Evolutionary conservation across 2,113 vertebrate species (phyloP).

Genomic region (Indri indri): DNA sequence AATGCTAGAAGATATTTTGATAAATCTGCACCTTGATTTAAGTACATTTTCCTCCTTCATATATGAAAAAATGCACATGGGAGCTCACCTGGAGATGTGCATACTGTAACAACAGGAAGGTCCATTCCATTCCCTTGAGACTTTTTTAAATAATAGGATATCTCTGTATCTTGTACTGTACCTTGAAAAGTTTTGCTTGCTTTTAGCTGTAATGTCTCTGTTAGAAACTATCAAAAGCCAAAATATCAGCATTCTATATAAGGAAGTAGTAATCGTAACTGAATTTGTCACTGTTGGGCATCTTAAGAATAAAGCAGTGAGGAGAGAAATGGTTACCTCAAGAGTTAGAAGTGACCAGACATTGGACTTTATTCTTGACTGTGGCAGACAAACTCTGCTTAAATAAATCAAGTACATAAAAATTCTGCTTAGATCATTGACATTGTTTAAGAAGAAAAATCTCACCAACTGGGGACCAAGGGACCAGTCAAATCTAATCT

Average conservation of each 20-base stretch:
- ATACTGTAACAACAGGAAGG: not conserved
- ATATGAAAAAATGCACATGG: not conserved
- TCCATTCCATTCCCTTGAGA: not conserved
- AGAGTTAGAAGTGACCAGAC: not conserved
- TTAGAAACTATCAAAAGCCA: not conserved
- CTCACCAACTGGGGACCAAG: not conserved
- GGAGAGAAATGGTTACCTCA: rapidly evolving
- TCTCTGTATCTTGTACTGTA: not conserved
- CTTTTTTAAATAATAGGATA: not conserved
- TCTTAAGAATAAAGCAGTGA: not conserved
- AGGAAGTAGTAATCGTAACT: not conserved
- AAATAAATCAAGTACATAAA: not conserved
- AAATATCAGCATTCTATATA: not conserved
- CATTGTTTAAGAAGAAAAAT: not conserved
- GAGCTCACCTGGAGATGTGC: not conserved
- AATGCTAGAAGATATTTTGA: not conserved
- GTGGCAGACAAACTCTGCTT: not conserved
- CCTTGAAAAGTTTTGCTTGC: not conserved
- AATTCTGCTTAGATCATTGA: not conserved
- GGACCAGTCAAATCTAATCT: not conserved
- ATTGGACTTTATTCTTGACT: not conserved
- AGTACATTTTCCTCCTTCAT: not conserved
- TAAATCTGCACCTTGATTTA: not conserved
- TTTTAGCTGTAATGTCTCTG: not conserved
- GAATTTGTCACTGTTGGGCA: not conserved